These are phyloP conservation scores for Ectropis grisescens DNA, from an alignment of 1,140 invertebrate species.

Conservation along the genomic window DNA sequence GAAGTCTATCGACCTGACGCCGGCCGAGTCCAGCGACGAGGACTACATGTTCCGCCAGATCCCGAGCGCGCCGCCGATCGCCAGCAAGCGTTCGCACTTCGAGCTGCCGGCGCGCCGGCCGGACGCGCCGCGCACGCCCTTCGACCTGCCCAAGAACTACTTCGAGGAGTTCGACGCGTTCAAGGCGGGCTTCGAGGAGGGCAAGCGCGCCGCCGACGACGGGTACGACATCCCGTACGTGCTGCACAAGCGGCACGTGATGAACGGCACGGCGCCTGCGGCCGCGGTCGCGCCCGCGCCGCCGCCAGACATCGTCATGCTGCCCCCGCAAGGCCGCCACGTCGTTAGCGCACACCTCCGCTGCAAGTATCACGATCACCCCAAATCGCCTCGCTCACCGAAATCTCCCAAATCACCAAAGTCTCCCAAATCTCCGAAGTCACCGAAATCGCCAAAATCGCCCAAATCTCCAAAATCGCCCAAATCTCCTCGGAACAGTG, in stretches of 20 bases:
- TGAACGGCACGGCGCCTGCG: constrained; percentile 83
- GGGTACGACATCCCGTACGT: constrained; percentile 85
- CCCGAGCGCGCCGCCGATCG: constrained; percentile 77
- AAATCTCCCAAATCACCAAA: constrained; percentile 73
- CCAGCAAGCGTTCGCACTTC: constrained; percentile 76
- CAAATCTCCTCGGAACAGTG: constrained; percentile 68
- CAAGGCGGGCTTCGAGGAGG: constrained; percentile 58
- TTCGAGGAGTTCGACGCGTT: constrained; percentile 72
- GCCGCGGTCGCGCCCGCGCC: constrained; percentile 57
- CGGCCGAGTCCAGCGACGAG: constrained; percentile 85
- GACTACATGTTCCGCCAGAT: constrained; percentile 81
- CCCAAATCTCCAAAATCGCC: constrained; percentile 73
- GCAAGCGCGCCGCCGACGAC: constrained; percentile 50
- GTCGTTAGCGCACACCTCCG: constrained; percentile 51
- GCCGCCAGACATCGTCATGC: constrained; percentile 63
- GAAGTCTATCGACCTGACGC: constrained; percentile 87
- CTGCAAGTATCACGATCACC: constrained; percentile 69
- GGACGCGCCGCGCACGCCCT: constrained; percentile 65
- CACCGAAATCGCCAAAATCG: constrained; percentile 65
- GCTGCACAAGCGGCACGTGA: constrained; percentile 84
- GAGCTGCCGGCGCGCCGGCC: constrained; percentile 70
- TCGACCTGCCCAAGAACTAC: constrained; percentile 73
- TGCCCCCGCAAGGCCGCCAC: constrained; percentile 58
- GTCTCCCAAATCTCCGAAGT: constrained; percentile 72
- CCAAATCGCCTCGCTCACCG: constrained; percentile 64